A percentile compares a stretch with the other conserved stretches of the same genome.
Conservation (phyloP, 2,797 vertebrate species). For the Poecile montanus region DNA sequence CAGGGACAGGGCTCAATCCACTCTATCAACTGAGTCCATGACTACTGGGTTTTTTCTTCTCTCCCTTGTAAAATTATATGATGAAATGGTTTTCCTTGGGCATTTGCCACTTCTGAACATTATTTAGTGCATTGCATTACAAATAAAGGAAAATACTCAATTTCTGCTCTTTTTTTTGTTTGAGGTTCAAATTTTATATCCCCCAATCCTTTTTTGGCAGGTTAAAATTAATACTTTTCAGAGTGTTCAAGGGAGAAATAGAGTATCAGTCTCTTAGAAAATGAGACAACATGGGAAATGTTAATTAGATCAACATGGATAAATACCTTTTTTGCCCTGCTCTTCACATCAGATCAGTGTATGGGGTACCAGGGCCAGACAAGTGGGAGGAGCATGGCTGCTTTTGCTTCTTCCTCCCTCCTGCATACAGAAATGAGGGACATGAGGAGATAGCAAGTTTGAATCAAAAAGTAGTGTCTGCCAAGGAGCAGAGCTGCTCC, state of each 20-base stretch:
- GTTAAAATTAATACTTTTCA: neutral
- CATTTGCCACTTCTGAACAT: neutral
- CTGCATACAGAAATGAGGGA: neutral
- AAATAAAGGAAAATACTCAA: neutral
- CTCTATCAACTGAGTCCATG: neutral
- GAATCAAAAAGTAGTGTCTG: neutral
- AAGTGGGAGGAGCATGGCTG: accelerated
- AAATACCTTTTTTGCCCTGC: neutral
- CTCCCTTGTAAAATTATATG: neutral
- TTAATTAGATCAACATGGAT: neutral
- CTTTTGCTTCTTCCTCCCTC: neutral
- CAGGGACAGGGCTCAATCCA: neutral
- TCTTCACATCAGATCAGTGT: neutral
- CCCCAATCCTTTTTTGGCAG: neutral
- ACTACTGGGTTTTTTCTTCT: neutral
- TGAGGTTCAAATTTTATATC: neutral
- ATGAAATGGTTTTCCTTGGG: neutral
- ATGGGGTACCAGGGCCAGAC: neutral
- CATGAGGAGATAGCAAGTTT: neutral
- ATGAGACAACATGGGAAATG: neutral
- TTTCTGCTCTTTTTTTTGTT: neutral
- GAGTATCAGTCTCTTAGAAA: neutral
- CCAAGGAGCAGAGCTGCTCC: neutral
- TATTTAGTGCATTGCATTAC: neutral
- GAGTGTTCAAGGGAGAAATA: neutral